Base-by-base conservation (phyloP, 2,113 vertebrate genomes). In the Tupaia chinensis region DNA sequence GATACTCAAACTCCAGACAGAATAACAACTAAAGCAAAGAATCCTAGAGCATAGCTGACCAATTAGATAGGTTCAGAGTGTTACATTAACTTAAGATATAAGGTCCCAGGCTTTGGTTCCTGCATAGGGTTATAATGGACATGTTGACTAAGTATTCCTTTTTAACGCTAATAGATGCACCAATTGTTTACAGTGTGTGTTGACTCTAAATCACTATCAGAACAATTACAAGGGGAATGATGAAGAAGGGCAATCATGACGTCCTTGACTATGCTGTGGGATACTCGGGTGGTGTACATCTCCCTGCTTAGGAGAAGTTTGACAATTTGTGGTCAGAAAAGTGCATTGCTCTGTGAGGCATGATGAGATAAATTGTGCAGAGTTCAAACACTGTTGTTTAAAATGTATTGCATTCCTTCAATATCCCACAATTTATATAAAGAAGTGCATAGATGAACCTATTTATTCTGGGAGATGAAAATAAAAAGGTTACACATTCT, bases 191-290 rank as follows among this genome's bases (percentile, higher is more conserved):
- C 20, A 82, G 74, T 77, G 65, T 22, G 34, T 76, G 1, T 19
- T 82, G 9, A 81, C 14, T 87, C 34, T 85, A 77, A 90, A 68
- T 86, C 14, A 16, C 76, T 65, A 58, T 34, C 9, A 81, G 53
- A 61, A 32, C 23, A 86, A 86, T 54, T 88, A 27, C 61, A 72
- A 7, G 27, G 22, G 53, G 7, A 5, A 6, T 54, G 9, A 8
- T 29, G 14, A 82, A 27, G 0, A 23, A 29, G 9, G 13, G 2
- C 7, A 1, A 34, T 6, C 44, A 0, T 5, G 25, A 70, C 68
- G 44, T 1, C 2, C 9, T 7, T 44, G 63, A 44, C 6, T 72
- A 65, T 0, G 0, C 0, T 54, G 54, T 65, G 29, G 19, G 17
- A 32, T 12, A 15, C 4, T 1, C 6, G 3, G 9, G 9, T 89